Conservation (phyloP, 2,888 invertebrate genomes). For the Pheosia tremula region DNA sequence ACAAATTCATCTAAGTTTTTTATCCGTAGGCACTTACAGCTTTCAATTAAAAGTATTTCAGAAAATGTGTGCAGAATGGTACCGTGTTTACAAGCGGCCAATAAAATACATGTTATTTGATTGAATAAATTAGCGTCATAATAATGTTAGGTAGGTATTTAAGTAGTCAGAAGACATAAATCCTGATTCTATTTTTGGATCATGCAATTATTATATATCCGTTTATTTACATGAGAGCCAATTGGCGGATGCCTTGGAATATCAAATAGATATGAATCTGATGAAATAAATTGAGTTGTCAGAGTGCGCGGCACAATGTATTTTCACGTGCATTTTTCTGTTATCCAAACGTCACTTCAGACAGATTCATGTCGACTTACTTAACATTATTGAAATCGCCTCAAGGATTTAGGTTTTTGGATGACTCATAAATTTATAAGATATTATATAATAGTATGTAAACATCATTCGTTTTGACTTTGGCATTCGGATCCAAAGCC, state of each 20-base stretch:
- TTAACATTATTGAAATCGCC: not conserved
- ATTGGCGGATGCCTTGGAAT: constrained; percentile 78
- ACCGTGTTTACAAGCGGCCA: not conserved
- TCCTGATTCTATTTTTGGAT: constrained; percentile 32
- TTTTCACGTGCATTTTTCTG: constrained; percentile 66
- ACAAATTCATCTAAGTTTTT: too few relatives aligned
- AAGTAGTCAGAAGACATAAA: not conserved
- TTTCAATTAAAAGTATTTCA: too few relatives aligned
- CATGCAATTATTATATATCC: constrained; percentile 36
- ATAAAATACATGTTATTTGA: not conserved
- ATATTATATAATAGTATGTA: too few relatives aligned
- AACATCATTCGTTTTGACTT: too few relatives aligned
- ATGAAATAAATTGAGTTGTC: constrained; percentile 77
- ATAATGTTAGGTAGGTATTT: not conserved
- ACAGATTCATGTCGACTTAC: constrained; percentile 15
- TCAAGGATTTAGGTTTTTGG: too few relatives aligned
- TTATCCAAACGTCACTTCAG: constrained; percentile 34
- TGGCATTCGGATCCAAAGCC: too few relatives aligned
- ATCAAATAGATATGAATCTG: constrained; percentile 69
- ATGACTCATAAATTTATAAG: too few relatives aligned
- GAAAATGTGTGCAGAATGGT: not conserved
- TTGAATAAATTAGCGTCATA: not conserved
- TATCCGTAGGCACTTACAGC: too few relatives aligned
- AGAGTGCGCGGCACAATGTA: constrained; percentile 46
- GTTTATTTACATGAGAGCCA: constrained; percentile 51